A percentile compares a stretch with the other conserved stretches of the same genome.
phyloP scores from a whole-genome alignment of 2,797 vertebrate genomes.

The Crax fasciolata region DNA sequence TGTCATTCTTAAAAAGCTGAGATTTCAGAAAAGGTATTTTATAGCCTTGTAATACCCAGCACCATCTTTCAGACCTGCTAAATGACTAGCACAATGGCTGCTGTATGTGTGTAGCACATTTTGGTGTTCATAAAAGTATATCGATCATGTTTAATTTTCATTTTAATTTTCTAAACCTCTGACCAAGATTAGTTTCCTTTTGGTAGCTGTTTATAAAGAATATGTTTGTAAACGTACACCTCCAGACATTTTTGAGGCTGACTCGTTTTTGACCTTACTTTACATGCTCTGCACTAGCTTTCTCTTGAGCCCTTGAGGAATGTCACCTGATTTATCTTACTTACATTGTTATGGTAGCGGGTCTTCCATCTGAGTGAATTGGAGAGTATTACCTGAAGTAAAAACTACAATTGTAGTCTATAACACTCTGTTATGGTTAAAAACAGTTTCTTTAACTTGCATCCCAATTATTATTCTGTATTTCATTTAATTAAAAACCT shows the following conservation, averaged over 20 bases:
- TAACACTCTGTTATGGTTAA: neutral
- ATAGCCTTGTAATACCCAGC: neutral
- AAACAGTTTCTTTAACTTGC: neutral
- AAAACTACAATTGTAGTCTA: neutral
- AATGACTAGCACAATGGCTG: neutral
- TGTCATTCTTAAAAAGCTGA: constrained; percentile 11
- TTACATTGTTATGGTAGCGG: neutral
- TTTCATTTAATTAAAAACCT: neutral
- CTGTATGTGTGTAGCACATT: neutral
- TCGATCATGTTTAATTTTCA: neutral
- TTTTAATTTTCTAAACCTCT: neutral
- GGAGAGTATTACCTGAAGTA: neutral
- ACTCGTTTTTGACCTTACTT: neutral
- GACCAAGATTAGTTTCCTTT: neutral
- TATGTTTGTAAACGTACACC: neutral
- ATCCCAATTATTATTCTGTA: neutral
- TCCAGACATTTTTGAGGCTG: neutral
- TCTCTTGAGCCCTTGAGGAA: constrained; percentile 20
- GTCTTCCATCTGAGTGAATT: neutral
- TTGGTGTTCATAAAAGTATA: neutral
- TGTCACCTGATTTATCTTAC: constrained; percentile 33
- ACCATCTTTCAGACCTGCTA: neutral
- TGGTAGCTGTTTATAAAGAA: neutral
- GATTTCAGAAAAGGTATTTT: constrained; percentile 18
- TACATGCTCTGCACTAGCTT: neutral